phyloP scores from a whole-genome alignment of 2,888 invertebrate species.

The Trypoxylon attenuatum region DNA sequence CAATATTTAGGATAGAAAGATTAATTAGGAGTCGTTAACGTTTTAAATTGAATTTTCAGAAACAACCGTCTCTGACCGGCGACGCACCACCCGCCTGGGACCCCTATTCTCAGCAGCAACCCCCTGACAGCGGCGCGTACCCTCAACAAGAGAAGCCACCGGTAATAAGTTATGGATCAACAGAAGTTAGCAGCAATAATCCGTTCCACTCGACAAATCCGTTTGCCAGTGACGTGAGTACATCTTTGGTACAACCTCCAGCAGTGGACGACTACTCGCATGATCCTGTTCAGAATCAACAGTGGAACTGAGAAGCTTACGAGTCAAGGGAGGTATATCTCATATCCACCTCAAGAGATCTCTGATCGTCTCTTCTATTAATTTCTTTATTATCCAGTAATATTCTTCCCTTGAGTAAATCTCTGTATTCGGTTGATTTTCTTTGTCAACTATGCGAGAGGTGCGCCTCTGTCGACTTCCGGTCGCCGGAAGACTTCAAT shows the following conservation, averaged over 20 bases:
- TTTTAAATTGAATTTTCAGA: no score
- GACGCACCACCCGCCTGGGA: slow-evolving; percentile 62
- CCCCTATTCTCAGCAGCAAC: slow-evolving; percentile 50
- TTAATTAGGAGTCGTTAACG: no score
- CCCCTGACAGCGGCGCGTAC: slow-evolving; percentile 30
- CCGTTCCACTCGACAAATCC: slow-evolving; percentile 71
- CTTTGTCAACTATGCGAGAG: no score
- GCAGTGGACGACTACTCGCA: slow-evolving; percentile 76
- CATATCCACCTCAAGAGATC: no score
- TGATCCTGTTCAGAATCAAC: slow-evolving; percentile 78
- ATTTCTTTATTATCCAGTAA: no score
- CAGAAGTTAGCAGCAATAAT: slow-evolving; percentile 60
- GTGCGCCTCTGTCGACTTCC: no score
- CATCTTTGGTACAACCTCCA: slow-evolving; percentile 68
- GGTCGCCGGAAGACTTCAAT: no score
- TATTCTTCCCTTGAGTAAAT: no score
- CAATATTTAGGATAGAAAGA: no score
- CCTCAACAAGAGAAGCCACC: slow-evolving; percentile 55
- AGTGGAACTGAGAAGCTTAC: slow-evolving; percentile 46
- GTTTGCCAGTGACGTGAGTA: slow-evolving; percentile 65
- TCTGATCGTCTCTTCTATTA: no score
- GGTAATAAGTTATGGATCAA: slow-evolving; percentile 69
- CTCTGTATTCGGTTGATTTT: no score
- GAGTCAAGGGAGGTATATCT: slow-evolving; percentile 6
- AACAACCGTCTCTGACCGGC: slow-evolving; percentile 65